phyloP scores from a whole-genome alignment of 2,888 invertebrate genomes.

The Sisyra terminalis region DNA sequence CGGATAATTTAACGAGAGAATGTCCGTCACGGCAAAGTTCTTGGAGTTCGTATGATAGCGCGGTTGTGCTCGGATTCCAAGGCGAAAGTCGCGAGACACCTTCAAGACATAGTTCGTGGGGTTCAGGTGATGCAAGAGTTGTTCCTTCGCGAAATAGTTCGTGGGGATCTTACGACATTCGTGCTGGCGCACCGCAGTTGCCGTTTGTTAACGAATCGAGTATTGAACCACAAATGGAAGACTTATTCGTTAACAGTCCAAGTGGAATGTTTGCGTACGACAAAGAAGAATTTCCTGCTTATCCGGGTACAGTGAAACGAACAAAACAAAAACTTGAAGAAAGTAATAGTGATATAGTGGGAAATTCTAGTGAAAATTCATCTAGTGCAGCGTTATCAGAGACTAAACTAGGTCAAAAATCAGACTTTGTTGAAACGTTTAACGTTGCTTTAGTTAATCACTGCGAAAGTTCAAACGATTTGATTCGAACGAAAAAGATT shows the following conservation, averaged over 20 bases:
- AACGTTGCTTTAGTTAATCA: conserved; percentile 20
- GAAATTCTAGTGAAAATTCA: conserved; percentile 21
- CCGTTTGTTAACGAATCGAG: not conserved
- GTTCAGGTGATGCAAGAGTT: conserved; percentile 51
- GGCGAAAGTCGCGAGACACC: conserved; percentile 37
- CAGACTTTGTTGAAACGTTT: conserved; percentile 21
- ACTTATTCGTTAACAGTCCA: conserved; percentile 19
- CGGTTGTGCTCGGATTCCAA: conserved; percentile 42
- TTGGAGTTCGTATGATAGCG: conserved; percentile 64
- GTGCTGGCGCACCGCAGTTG: conserved; percentile 22
- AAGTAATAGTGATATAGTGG: conserved; percentile 22
- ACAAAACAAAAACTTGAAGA: conserved; percentile 54
- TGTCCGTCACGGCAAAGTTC: conserved; percentile 55
- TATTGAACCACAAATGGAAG: conserved; percentile 12
- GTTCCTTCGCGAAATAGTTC: conserved; percentile 51
- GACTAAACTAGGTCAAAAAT: conserved; percentile 18
- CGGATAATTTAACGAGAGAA: conserved; percentile 23
- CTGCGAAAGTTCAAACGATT: not conserved
- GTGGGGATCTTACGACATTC: conserved; percentile 54
- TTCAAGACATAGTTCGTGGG: conserved; percentile 69
- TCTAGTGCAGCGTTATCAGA: conserved; percentile 10
- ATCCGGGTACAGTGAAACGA: conserved; percentile 50
- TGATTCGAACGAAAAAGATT: conserved; percentile 22
- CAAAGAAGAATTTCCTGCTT: conserved; percentile 43
- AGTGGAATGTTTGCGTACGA: conserved; percentile 37